Conservation (phyloP, 2,113 vertebrate genomes). For the Brienomyrus longianalis region DNA sequence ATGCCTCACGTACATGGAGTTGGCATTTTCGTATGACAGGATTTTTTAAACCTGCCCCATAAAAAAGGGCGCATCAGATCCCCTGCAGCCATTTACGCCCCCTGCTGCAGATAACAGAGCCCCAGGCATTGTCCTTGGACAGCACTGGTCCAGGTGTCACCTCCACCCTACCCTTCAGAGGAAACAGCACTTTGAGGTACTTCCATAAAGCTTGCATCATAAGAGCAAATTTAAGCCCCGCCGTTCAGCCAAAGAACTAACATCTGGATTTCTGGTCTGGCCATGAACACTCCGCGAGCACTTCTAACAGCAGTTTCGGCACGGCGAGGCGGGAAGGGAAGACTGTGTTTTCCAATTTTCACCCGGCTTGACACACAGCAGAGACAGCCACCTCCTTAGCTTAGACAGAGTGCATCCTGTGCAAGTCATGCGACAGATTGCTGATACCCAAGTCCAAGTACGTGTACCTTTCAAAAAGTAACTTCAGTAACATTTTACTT, state of each 20-base stretch:
- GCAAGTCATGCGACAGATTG: background rate
- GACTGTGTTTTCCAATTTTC: background rate
- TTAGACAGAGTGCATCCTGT: background rate
- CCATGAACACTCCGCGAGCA: background rate
- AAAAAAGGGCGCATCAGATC: background rate
- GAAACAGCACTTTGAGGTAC: constrained; percentile 16
- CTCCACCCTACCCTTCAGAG: constrained; percentile 66
- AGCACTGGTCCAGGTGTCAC: constrained; percentile 71
- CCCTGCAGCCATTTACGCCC: background rate
- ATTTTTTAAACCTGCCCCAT: background rate
- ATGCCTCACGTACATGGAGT: background rate
- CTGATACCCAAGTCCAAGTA: background rate
- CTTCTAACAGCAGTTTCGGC: background rate
- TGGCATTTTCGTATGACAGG: background rate
- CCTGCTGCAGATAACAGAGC: background rate
- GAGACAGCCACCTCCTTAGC: background rate
- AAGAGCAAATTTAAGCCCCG: background rate
- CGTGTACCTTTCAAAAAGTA: background rate
- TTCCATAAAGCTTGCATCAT: background rate
- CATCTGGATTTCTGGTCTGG: background rate
- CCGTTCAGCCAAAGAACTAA: background rate
- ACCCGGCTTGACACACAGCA: background rate
- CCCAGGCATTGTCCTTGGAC: constrained; percentile 66
- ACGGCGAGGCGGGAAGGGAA: background rate
- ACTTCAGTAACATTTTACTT: background rate